Conservation (phyloP, 2,113 vertebrate species). For the Eubucco bourcierii region DNA sequence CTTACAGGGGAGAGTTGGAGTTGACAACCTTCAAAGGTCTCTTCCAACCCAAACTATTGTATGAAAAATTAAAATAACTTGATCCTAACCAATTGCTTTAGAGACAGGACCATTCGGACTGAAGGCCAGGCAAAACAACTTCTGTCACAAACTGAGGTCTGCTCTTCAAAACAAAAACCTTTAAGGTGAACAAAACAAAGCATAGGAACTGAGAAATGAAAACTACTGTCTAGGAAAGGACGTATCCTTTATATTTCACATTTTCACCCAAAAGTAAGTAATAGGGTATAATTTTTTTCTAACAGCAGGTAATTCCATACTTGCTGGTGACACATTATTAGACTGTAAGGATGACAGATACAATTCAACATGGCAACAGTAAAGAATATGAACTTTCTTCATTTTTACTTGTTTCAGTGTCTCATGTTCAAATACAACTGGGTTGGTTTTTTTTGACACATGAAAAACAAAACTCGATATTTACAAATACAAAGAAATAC, state of each 20-base stretch:
- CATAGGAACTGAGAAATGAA: background rate
- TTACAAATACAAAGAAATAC: background rate
- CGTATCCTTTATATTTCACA: background rate
- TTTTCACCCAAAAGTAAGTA: background rate
- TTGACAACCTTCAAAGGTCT: background rate
- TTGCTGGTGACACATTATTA: background rate
- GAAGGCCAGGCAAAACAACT: background rate
- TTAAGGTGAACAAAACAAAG: background rate
- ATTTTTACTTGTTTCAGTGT: background rate
- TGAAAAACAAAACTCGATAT: background rate
- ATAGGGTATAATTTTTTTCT: background rate
- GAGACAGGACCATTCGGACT: background rate
- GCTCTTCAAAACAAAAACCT: background rate
- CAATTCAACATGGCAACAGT: background rate
- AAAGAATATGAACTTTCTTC: background rate
- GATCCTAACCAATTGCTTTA: background rate
- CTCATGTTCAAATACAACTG: background rate
- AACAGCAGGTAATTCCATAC: background rate
- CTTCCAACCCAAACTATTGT: background rate
- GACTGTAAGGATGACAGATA: background rate
- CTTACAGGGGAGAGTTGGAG: background rate
- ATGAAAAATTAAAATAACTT: background rate
- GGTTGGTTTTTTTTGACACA: background rate
- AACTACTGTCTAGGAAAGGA: background rate
- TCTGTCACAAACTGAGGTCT: background rate